Percentiles rank a stretch among this genome's conserved stretches.
These are phyloP conservation scores for Ochotona curzoniae DNA, from an alignment of 2,113 vertebrate species.

Conservation along the genomic window DNA sequence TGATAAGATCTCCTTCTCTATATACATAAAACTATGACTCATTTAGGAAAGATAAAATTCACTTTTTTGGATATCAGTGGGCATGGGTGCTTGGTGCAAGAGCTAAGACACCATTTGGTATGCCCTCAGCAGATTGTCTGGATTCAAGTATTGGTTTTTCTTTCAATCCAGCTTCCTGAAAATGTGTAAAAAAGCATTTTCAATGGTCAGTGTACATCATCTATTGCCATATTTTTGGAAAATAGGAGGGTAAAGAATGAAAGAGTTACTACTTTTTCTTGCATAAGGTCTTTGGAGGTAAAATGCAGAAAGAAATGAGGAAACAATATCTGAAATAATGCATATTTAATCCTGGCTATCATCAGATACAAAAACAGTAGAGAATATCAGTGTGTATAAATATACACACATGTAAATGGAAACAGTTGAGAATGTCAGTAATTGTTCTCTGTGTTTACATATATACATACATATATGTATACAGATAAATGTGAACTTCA, in stretches of 20 bases:
- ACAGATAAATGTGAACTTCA: not conserved
- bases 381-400: not conserved
- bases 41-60: constrained; percentile 11
- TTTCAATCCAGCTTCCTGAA: not conserved
- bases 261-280: not conserved
- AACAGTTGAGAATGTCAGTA: too few species aligned
- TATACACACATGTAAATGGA: too few species aligned
- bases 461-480: too few species aligned
- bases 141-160: too few species aligned
- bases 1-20: not conserved
- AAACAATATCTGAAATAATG: constrained; percentile 17
- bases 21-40: not conserved
- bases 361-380: not conserved
- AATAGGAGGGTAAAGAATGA: not conserved
- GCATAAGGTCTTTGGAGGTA: not conserved
- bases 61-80: not conserved
- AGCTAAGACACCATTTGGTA: too few species aligned
- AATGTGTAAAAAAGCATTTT: not conserved
- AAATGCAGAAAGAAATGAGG: not conserved
- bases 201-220: not conserved
- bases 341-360: not conserved
- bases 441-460: too few species aligned
- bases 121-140: too few species aligned
- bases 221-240: not conserved
- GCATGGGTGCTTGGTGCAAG: too few species aligned